Evolutionary conservation across 1,140 invertebrate genomes (phyloP).

Genomic region (Drosophila repletoides): DNA sequence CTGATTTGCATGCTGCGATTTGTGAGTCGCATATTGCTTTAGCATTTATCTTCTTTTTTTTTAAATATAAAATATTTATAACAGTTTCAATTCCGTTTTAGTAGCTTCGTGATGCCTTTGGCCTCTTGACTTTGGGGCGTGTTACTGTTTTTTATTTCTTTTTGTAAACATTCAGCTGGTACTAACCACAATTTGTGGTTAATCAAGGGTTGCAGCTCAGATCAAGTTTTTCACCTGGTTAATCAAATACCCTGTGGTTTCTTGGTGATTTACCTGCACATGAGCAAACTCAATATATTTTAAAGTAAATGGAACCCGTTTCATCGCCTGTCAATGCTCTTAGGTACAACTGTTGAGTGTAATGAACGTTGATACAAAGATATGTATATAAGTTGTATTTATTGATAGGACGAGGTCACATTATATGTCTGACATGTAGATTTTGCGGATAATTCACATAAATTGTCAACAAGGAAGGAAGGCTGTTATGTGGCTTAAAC

Average conservation of each 20-base stretch:
- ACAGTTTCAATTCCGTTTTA: neutral
- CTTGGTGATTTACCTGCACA: neutral
- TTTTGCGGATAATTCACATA: neutral
- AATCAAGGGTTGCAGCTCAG: conserved; percentile 5
- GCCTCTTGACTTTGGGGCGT: neutral
- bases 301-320: conserved; percentile 8
- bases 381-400: neutral
- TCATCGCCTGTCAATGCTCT: neutral
- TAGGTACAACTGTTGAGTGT: too few relatives aligned
- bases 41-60: neutral
- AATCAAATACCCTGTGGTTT: conserved; percentile 57
- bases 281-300: too few relatives aligned
- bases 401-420: conserved; percentile 9
- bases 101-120: conserved; percentile 7
- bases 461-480: neutral
- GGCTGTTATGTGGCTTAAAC: too few relatives aligned
- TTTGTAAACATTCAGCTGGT: neutral
- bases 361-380: conserved; percentile 16
- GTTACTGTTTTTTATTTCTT: too few relatives aligned
- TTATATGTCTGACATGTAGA: neutral
- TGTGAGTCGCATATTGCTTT: neutral
- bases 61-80: neutral
- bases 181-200: conserved; percentile 28
- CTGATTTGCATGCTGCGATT: conserved; percentile 16
- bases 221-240: conserved; percentile 21